These are phyloP conservation scores for Dendrolimus houi DNA, from an alignment of 2,888 invertebrate genomes.

Conservation along the genomic window DNA sequence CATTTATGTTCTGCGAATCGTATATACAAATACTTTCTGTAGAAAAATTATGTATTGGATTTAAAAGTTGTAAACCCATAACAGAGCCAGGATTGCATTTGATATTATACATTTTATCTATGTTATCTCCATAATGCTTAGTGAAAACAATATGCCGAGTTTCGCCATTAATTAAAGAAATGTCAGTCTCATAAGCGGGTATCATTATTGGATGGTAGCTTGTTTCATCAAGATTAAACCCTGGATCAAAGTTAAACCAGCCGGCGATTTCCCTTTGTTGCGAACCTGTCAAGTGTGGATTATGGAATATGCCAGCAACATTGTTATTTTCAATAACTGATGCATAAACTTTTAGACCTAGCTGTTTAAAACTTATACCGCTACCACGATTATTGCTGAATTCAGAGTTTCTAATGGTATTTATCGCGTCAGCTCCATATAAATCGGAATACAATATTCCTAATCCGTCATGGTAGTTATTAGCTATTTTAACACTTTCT, in stretches of 20 bases:
- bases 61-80: conserved; percentile 91
- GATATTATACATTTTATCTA: conserved; percentile 77
- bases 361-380: conserved; percentile 92
- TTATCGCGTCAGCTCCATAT: conserved; percentile 88
- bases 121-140: conserved; percentile 75
- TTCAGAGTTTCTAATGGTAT: conserved; percentile 89
- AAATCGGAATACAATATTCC: conserved; percentile 96
- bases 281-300: conserved; percentile 88
- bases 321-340: conserved; percentile 89
- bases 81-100: conserved; percentile 89
- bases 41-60: conserved; percentile 92
- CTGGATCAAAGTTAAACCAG: conserved; percentile 88
- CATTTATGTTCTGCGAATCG: conserved; percentile 83
- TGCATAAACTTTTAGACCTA: conserved; percentile 87
- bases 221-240: conserved; percentile 80
- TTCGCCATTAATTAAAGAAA: conserved; percentile 82
- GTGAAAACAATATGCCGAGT: conserved; percentile 88
- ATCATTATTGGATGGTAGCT: conserved; percentile 85
- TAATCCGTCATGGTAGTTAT: conserved; percentile 95
- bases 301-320: conserved; percentile 92
- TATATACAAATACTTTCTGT: conserved; percentile 88
- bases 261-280: conserved; percentile 95
- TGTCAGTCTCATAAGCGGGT: conserved; percentile 78
- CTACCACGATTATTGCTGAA: conserved; percentile 90
- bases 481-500: conserved; percentile 86